These are phyloP conservation scores for Tragelaphus strepsiceros DNA, from an alignment of 2,113 vertebrate genomes.

Conservation along the genomic window DNA sequence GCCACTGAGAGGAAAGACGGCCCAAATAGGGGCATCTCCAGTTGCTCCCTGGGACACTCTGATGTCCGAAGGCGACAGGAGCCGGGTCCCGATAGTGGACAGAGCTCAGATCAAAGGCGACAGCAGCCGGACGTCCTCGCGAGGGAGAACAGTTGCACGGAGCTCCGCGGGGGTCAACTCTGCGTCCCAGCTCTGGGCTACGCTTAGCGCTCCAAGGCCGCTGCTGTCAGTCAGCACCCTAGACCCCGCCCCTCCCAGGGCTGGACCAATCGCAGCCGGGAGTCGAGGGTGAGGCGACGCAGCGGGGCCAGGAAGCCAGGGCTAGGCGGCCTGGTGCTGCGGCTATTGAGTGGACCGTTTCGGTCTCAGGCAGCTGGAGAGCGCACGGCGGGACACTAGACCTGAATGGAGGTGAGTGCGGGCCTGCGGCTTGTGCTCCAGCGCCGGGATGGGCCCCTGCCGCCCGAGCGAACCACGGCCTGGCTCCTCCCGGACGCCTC, in stretches of 20 bases:
- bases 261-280: constrained; percentile 47
- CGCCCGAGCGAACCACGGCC: background rate
- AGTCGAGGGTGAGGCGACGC: background rate
- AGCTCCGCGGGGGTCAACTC: accelerated
- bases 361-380: accelerated
- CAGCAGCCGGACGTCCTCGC: background rate
- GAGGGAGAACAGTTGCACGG: accelerated
- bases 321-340: accelerated
- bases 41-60: background rate
- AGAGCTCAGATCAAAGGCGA: background rate
- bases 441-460: background rate
- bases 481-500: background rate
- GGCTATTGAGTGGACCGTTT: accelerated
- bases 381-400: accelerated
- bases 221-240: constrained; percentile 21
- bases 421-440: background rate
- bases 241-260: constrained; percentile 14
- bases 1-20: background rate
- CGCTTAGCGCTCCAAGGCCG: too few species aligned
- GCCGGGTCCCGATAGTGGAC: background rate
- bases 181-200: accelerated
- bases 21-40: background rate
- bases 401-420: background rate
- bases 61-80: background rate
- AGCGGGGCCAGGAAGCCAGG: background rate